phyloP scores from a whole-genome alignment of 1,140 invertebrate species.

The Piezodorus guildinii region DNA sequence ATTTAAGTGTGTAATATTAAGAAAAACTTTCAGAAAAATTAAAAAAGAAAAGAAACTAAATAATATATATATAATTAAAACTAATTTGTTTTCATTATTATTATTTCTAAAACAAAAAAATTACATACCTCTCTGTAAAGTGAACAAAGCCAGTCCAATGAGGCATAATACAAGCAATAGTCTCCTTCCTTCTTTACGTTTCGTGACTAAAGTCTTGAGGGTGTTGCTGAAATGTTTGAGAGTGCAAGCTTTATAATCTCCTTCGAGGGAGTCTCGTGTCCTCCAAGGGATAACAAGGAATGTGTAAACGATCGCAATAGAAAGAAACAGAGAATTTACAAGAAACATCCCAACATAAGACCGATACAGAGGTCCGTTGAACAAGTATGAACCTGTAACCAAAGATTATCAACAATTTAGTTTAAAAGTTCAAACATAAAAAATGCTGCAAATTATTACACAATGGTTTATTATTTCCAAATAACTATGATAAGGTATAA shows the following conservation, averaged over 20 bases:
- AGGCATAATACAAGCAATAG: constrained; percentile 51
- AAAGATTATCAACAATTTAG: constrained; percentile 11
- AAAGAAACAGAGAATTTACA: constrained; percentile 48
- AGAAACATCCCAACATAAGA: constrained; percentile 58
- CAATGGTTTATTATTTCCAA: too few relatives aligned
- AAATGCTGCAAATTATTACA: too few relatives aligned
- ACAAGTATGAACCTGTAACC: constrained; percentile 43
- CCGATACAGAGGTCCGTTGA: constrained; percentile 39
- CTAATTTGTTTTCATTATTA: too few relatives aligned
- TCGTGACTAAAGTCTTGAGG: constrained; percentile 32
- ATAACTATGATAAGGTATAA: too few relatives aligned
- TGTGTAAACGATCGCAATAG: constrained; percentile 48
- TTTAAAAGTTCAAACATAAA: too few relatives aligned
- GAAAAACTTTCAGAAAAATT: too few relatives aligned
- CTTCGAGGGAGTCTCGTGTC: constrained; percentile 38
- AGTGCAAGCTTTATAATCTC: not conserved
- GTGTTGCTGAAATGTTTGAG: not conserved
- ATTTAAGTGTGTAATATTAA: too few relatives aligned
- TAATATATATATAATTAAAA: too few relatives aligned
- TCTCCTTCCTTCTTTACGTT: constrained; percentile 39
- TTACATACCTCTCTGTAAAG: constrained; percentile 51
- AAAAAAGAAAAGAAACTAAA: too few relatives aligned
- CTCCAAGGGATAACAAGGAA: constrained; percentile 48
- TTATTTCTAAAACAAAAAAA: too few relatives aligned
- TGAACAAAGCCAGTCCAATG: constrained; percentile 57